phyloP scores from a whole-genome alignment of 2,797 vertebrate genomes.

The Leuciscus waleckii region DNA sequence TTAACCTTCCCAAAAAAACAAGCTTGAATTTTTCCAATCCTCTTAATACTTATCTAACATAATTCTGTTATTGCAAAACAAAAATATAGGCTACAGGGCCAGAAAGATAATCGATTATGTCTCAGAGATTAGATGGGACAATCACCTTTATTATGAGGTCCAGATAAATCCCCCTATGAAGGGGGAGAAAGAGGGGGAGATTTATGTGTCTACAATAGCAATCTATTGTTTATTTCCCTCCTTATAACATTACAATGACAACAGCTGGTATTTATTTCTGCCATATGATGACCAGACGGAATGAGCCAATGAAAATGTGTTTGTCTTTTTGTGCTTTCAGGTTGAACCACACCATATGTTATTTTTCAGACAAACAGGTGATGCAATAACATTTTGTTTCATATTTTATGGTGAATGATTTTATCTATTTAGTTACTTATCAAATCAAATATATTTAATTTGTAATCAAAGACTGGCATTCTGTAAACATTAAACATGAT shows the following conservation, averaged over 20 bases:
- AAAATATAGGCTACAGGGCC: background rate
- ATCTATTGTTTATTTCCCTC: constrained; percentile 33
- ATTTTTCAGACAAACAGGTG: constrained; percentile 29
- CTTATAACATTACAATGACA: constrained; percentile 16
- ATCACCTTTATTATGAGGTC: constrained; percentile 30
- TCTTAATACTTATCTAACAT: constrained; percentile 31
- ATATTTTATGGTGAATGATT: background rate
- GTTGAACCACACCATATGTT: constrained; percentile 16
- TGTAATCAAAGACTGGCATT: background rate
- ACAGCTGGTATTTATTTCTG: background rate
- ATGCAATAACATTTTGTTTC: background rate
- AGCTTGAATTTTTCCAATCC: constrained; percentile 33
- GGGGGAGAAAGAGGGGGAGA: background rate
- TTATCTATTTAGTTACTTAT: background rate
- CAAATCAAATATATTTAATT: background rate
- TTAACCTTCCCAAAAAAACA: constrained; percentile 38
- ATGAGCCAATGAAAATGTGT: constrained; percentile 23
- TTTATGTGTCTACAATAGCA: background rate
- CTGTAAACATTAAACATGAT: background rate
- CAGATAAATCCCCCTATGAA: constrained; percentile 17
- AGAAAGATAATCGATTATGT: constrained; percentile 37
- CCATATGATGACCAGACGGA: background rate
- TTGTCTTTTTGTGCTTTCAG: background rate
- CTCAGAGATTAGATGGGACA: constrained; percentile 34
- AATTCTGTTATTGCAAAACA: constrained; percentile 33